Conservation (phyloP, 2,797 vertebrate species). For the Percopsis omiscomaycus region DNA sequence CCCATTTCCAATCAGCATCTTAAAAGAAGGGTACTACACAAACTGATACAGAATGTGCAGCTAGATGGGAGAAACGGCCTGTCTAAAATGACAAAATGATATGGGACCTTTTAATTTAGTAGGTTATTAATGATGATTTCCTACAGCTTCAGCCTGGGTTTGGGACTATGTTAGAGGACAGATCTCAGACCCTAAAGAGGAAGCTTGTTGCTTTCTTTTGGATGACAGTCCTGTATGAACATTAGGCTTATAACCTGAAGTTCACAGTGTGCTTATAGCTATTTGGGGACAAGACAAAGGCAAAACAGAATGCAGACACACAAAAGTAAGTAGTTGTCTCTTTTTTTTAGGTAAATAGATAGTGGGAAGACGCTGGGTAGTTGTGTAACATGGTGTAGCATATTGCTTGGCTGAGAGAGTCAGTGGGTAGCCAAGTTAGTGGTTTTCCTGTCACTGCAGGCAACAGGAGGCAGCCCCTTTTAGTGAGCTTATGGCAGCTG, state of each 20-base stretch:
- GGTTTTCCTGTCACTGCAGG: constrained; percentile 41
- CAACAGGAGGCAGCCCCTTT: constrained; percentile 39
- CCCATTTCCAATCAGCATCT: too few species aligned
- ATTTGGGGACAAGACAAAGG: constrained; percentile 37
- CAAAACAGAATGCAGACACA: constrained; percentile 18
- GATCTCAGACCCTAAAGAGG: constrained; percentile 19
- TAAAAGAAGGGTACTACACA: too few species aligned
- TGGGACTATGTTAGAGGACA: neutral
- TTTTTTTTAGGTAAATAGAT: constrained; percentile 4
- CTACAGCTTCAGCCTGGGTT: too few species aligned
- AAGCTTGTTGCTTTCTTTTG: constrained; percentile 39
- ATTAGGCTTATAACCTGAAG: constrained; percentile 50
- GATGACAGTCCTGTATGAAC: constrained; percentile 46
- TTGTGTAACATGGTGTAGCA: neutral
- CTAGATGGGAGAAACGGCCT: too few species aligned
- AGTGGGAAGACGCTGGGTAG: constrained; percentile 35
- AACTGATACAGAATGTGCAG: too few species aligned
- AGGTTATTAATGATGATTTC: too few species aligned
- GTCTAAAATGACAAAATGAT: too few species aligned
- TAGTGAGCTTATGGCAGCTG: constrained; percentile 31
- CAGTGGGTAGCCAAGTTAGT: constrained; percentile 44
- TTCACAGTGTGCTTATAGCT: constrained; percentile 39
- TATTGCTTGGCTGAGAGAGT: constrained; percentile 49
- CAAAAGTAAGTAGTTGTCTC: constrained; percentile 1
- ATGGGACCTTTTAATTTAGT: too few species aligned